Evolutionary conservation across 2,888 invertebrate genomes (phyloP), one percentile per base, ranked within the genome.

Genomic region (Lasioglossum villosulum): DNA sequence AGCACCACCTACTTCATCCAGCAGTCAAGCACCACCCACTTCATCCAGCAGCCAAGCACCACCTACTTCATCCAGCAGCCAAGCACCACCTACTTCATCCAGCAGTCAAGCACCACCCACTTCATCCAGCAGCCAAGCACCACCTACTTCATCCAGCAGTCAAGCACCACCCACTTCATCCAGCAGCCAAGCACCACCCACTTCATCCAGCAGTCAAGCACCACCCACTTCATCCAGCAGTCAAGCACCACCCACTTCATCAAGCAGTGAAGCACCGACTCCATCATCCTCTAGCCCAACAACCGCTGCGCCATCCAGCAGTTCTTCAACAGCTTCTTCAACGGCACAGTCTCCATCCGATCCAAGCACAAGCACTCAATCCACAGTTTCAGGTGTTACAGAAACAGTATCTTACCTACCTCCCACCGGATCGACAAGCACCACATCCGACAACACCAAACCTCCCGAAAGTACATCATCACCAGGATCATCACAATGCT

Each of bases 381-480:
- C 73, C 19, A 74, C 82, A 2, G 27, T 66, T 19, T n/a, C 73
- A 37, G 66, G 8, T 27, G 34, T 83, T 71, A 78, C 89, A 16
- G 72, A 70, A 48, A 77, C 88, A 2, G 56, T 78, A 30, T 81
- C 89, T 4, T 79, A 87, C 63, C 68, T 84, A 39, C 82, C 87
- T 34, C 73, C 88, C 2, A 45, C 16, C 14, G n/a, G 37, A n/a
- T 2, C 70, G 27, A 83, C 16, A 66, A 75, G 71, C 16, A 74
- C 72, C 3, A 6, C 48, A 23, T 48, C 86, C 4, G n/a, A 10
- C 23, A 30, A 10, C 23, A 5, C 45, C 0, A 59, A 71, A 59
- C 14, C 71, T 12, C 63, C 76, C 10, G 14, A 59, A 8, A 42
- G 73, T 23, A n/a, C 5, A 12, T 52, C 78, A 23, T 42, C 86